Percentiles rank a stretch among this genome's conserved stretches.
Conservation (phyloP, 2,797 vertebrate genomes). For the Pygocentrus nattereri region DNA sequence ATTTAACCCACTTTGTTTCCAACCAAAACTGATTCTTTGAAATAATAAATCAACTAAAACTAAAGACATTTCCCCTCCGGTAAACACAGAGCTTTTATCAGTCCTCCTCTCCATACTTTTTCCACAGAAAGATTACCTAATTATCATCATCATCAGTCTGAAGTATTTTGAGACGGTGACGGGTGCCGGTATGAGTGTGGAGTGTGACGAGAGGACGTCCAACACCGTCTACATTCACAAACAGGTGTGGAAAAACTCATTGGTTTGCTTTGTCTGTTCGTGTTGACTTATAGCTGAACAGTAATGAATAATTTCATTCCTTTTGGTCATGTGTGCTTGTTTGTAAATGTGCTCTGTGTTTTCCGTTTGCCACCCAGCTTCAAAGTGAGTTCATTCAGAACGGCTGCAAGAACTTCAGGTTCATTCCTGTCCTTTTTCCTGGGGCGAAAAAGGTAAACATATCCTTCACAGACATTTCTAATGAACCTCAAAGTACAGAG, state of each 20-base stretch:
- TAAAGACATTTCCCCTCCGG: too few species aligned
- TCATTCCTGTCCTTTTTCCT: conserved; percentile 84
- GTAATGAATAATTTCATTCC: too few species aligned
- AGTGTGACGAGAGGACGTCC: conserved; percentile 78
- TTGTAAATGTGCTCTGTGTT: not conserved
- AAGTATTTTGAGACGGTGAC: conserved; percentile 83
- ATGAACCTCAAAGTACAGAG: not conserved
- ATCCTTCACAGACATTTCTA: not conserved
- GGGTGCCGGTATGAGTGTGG: conserved; percentile 63
- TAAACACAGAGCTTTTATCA: too few species aligned
- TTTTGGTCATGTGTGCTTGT: not conserved
- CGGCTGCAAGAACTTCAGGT: conserved; percentile 85
- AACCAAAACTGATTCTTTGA: too few species aligned
- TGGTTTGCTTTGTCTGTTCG: not conserved
- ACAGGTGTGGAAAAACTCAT: conserved; percentile 78
- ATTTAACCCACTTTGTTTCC: too few species aligned
- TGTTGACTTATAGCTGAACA: not conserved
- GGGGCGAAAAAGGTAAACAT: conserved; percentile 78
- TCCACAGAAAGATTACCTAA: conserved; percentile 79
- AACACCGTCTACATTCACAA: conserved; percentile 86
- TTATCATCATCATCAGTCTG: conserved; percentile 85
- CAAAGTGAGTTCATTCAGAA: conserved; percentile 87
- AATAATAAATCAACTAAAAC: too few species aligned
- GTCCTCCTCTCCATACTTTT: not conserved
- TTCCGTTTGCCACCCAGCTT: conserved; percentile 71